phyloP scores from a whole-genome alignment of 2,888 invertebrate genomes.

The Clanis bilineata region DNA sequence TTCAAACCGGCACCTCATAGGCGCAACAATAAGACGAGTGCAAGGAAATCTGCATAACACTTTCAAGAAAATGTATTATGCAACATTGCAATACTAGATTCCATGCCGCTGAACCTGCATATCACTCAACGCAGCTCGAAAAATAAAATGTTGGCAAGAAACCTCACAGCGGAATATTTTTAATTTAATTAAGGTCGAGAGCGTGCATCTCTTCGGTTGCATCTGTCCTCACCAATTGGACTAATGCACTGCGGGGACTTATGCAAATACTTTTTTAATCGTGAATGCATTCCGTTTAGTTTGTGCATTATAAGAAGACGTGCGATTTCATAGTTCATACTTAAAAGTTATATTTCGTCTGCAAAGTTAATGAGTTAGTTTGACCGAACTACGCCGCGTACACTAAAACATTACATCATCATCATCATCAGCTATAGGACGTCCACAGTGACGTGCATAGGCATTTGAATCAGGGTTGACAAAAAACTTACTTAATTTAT shows the following conservation, averaged over 20 bases:
- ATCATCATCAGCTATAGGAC: no score
- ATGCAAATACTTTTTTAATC: slow-evolving; percentile 7
- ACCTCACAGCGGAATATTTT: slow-evolving; percentile 30
- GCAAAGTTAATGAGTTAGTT: no score
- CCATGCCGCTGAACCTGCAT: neutral
- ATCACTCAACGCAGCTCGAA: neutral
- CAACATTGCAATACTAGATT: neutral
- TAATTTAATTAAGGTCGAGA: slow-evolving; percentile 37
- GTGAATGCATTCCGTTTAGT: neutral
- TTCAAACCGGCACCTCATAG: neutral
- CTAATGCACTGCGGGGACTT: slow-evolving; percentile 7
- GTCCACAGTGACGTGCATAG: no score
- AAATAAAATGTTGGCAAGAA: slow-evolving; percentile 20
- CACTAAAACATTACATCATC: no score
- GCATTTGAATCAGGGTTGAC: no score
- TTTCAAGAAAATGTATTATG: neutral
- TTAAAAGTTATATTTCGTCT: no score
- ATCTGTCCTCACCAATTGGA: neutral
- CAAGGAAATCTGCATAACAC: neutral
- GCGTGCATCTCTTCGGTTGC: slow-evolving; percentile 14
- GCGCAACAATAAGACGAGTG: neutral
- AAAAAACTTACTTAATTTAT: no score
- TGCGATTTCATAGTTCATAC: no score
- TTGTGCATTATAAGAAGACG: no score
- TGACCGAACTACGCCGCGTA: no score